Percentiles rank a stretch among this genome's conserved stretches.
These are phyloP conservation scores for Wasmannia auropunctata DNA, from an alignment of 1,140 invertebrate genomes.

Conservation along the genomic window DNA sequence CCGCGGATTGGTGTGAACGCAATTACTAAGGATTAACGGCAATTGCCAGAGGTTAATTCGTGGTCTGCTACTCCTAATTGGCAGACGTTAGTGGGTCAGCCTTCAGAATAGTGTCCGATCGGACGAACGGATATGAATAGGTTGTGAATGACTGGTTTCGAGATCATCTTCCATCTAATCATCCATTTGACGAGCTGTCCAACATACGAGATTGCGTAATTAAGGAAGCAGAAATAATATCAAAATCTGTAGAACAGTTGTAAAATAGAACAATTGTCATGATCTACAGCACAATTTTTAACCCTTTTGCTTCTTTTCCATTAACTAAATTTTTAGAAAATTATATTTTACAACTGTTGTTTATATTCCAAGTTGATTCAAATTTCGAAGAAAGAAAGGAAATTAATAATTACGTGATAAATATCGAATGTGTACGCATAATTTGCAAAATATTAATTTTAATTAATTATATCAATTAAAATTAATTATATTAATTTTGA, in stretches of 20 bases:
- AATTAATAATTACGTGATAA: background rate
- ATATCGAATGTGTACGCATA: background rate
- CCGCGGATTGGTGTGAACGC: constrained; percentile 77
- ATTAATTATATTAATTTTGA: no score
- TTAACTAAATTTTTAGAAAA: background rate
- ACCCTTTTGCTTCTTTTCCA: background rate
- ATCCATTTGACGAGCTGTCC: constrained; percentile 13
- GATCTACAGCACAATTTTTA: background rate
- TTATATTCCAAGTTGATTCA: background rate
- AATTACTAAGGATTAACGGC: constrained; percentile 81
- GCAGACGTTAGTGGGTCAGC: constrained; percentile 76
- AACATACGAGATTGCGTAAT: background rate
- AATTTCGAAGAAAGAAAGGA: background rate
- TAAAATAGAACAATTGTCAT: background rate
- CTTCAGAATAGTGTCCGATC: constrained; percentile 16
- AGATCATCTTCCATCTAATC: constrained; percentile 57
- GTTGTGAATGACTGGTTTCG: constrained; percentile 30
- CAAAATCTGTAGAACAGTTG: background rate
- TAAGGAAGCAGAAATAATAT: background rate
- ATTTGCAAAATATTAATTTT: background rate
- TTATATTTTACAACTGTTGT: background rate
- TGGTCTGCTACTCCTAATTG: constrained; percentile 79
- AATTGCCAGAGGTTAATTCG: constrained; percentile 82
- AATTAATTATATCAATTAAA: no score
- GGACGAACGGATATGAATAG: constrained; percentile 69